Conservation (phyloP, 2,113 vertebrate species). For the Aptenodytes forsteri region DNA sequence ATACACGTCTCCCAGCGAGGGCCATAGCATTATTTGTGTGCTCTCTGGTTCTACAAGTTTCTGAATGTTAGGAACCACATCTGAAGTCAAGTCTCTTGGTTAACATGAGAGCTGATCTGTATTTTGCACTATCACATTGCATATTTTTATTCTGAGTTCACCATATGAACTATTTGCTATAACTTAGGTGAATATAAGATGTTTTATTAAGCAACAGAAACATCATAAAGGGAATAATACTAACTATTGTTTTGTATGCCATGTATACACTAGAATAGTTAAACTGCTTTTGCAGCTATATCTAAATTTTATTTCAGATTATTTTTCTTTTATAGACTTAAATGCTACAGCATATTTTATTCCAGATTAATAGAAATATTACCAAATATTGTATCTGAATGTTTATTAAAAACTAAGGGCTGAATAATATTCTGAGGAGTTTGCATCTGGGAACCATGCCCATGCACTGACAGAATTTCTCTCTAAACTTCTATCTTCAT, state of each 20-base stretch:
- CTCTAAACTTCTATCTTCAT: background rate
- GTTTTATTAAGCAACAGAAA: background rate
- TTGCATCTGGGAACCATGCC: background rate
- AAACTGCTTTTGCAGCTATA: background rate
- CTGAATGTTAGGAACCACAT: background rate
- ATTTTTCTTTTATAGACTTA: background rate
- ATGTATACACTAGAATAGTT: background rate
- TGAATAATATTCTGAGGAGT: background rate
- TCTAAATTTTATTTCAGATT: background rate
- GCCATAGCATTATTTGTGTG: background rate
- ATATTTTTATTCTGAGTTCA: background rate
- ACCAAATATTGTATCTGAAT: background rate
- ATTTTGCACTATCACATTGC: background rate
- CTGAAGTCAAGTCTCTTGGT: background rate
- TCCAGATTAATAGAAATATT: background rate
- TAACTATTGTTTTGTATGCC: background rate
- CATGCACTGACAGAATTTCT: background rate
- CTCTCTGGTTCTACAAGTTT: background rate
- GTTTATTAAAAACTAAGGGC: background rate
- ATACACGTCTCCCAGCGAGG: background rate
- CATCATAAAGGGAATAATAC: background rate
- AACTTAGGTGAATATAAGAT: background rate
- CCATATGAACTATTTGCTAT: background rate
- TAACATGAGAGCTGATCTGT: background rate
- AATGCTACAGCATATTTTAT: background rate